A percentile compares a stretch with the other conserved stretches of the same genome.
Evolutionary conservation across 2,113 vertebrate genomes (phyloP).

Genomic region (Thunnus thynnus): DNA sequence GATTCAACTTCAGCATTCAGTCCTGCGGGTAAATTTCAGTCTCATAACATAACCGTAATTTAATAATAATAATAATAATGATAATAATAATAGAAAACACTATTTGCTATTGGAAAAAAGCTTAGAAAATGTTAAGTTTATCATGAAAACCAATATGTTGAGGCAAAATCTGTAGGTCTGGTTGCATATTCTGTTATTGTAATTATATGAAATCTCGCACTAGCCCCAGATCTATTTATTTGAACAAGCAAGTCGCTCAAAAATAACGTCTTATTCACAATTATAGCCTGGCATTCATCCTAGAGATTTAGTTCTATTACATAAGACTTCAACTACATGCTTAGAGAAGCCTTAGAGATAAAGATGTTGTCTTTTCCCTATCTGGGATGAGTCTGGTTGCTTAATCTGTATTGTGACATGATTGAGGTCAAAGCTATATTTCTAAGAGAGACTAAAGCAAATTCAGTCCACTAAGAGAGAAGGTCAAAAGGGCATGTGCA

Average conservation of each 20-base stretch:
- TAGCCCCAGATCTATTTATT: background rate
- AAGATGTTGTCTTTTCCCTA: constrained; percentile 24
- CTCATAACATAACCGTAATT: constrained; percentile 10
- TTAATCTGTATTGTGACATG: constrained; percentile 47
- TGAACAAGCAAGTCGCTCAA: constrained; percentile 11
- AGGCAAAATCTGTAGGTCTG: background rate
- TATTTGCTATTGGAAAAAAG: background rate
- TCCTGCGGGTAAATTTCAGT: constrained; percentile 2
- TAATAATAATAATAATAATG: background rate
- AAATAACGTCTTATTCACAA: constrained; percentile 43
- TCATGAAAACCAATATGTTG: background rate
- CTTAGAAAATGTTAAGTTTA: background rate
- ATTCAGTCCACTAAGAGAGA: constrained; percentile 19
- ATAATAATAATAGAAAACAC: background rate
- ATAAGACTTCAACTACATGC: constrained; percentile 32
- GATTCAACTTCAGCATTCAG: constrained; percentile 26
- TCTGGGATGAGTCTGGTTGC: constrained; percentile 21
- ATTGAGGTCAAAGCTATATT: constrained; percentile 44
- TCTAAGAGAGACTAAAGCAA: constrained; percentile 31
- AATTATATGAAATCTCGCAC: background rate
- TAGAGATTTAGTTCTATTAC: constrained; percentile 32
- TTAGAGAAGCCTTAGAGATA: constrained; percentile 34
- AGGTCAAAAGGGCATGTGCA: constrained; percentile 40
- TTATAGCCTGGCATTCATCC: constrained; percentile 29
- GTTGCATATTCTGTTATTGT: background rate